A percentile compares a stretch with the other conserved stretches of the same genome.
phyloP scores from a whole-genome alignment of 2,797 vertebrate genomes.

The Megalops cyprinoides region DNA sequence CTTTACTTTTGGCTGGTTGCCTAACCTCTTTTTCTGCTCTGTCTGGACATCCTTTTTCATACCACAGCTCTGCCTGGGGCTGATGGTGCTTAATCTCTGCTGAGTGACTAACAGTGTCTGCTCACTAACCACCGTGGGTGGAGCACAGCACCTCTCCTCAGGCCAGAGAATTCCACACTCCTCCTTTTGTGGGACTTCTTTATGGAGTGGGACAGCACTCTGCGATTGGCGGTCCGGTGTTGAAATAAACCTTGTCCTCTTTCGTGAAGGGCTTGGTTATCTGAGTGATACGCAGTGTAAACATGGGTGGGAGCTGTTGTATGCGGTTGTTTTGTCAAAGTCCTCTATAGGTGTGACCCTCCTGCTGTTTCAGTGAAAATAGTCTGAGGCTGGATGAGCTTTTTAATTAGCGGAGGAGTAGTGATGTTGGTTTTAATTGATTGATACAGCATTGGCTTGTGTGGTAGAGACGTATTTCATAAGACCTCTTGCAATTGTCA shows the following conservation, averaged over 20 bases:
- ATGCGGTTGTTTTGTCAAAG: conserved; percentile 5
- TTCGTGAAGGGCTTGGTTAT: neutral
- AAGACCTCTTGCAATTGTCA: neutral
- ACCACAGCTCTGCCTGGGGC: neutral
- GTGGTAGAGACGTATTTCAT: neutral
- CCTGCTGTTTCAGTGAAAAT: neutral
- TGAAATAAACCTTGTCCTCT: conserved; percentile 14
- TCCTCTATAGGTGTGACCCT: conserved; percentile 9
- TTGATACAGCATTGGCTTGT: neutral
- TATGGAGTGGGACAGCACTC: neutral
- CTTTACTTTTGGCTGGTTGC: conserved; percentile 17
- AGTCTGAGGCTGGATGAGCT: neutral
- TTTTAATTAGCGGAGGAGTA: neutral
- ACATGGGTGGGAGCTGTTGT: conserved; percentile 16
- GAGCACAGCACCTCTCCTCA: neutral
- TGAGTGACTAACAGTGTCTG: neutral
- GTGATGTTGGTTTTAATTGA: neutral
- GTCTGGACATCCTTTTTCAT: conserved; percentile 11
- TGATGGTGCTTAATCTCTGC: neutral
- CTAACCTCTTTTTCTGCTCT: neutral
- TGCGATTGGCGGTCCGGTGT: conserved; percentile 9
- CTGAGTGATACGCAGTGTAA: neutral
- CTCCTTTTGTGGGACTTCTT: neutral
- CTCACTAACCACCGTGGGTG: neutral
- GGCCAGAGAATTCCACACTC: neutral